Evolutionary conservation across 2,888 invertebrate species (phyloP), one percentile per base, ranked within the genome.

Genomic region (Carcina quercana): DNA sequence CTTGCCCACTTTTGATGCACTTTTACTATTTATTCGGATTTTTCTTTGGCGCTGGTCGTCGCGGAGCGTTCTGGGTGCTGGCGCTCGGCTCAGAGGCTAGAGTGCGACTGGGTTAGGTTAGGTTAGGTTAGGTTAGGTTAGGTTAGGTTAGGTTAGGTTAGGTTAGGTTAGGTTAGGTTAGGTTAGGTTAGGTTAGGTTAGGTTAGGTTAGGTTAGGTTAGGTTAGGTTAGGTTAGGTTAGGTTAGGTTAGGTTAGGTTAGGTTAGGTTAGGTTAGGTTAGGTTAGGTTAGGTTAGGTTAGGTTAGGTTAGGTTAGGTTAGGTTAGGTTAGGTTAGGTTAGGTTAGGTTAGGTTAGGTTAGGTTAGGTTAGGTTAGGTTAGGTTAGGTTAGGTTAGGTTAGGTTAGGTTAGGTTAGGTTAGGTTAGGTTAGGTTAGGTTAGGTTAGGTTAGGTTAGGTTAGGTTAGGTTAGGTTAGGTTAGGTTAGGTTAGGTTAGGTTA

Each of bases 401-500:
- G 17, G 17, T 17, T 17, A 17, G 17, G 17, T 17, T 17, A 17
- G 17, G 17, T 17, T 17, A 17, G 17, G 17, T 17, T 17, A 17
- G 17, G 17, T 17, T 17, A 17, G 17, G 17, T 17, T 17, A 17
- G 17, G 17, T 17, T 17, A 17, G 17, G 17, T 17, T 17, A 17
- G 17, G 17, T 17, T 17, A 17, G 17, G 17, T 17, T 17, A 17
- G 17, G 17, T 17, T 17, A 17, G 17, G 17, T 17, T 17, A 17
- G 17, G 17, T 17, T 17, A 17, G 17, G 17, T 17, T 17, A 17
- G 17, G 17, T 17, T 17, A 17, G 17, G 17, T 17, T 17, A 17
- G 17, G 17, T 17, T 17, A 17, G 17, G 17, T 17, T 17, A 17
- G 17, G 17, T 17, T 17, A 27, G 33, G 25, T 33, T 28, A 28